These are phyloP conservation scores for Corella eumyota DNA, from an alignment of 23 tunicate species.

Conservation along the genomic window DNA sequence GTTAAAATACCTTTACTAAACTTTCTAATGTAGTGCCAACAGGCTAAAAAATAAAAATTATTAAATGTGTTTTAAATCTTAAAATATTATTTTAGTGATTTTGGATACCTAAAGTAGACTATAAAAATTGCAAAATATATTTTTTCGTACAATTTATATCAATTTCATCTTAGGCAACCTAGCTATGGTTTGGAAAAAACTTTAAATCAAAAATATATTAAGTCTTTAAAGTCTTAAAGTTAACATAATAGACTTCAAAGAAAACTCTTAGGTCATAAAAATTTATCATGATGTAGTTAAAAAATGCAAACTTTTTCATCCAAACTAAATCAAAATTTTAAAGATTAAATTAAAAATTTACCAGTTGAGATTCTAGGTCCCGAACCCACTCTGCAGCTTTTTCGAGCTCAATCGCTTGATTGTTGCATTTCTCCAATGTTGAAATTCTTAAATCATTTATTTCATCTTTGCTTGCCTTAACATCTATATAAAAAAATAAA, in stretches of 20 bases:
- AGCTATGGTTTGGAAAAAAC: no score
- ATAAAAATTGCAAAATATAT: no score
- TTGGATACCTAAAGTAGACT: no score
- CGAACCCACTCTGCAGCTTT: slow-evolving; percentile 88
- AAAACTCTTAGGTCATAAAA: no score
- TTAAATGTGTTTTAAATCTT: neutral
- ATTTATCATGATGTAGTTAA: no score
- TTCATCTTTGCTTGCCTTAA: slow-evolving; percentile 41
- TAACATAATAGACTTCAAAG: no score
- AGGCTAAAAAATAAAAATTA: slow-evolving; percentile 19
- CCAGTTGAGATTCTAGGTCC: slow-evolving; percentile 87
- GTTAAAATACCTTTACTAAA: slow-evolving; percentile 24
- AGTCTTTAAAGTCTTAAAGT: no score
- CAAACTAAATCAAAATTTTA: no score
- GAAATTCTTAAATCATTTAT: slow-evolving; percentile 26
- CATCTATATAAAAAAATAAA: slow-evolving; percentile 8
- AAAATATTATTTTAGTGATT: neutral
- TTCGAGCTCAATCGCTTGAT: slow-evolving; percentile 72
- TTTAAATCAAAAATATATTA: no score
- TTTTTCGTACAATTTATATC: no score
- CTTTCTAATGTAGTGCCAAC: slow-evolving; percentile 19
- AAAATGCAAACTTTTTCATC: no score
- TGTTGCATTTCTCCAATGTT: slow-evolving; percentile 27
- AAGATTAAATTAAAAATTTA: neutral
- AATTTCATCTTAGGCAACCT: no score